A percentile compares a stretch with the other conserved stretches of the same genome.
Conservation (phyloP, 2,113 vertebrate genomes). For the Aplodontia rufa region DNA sequence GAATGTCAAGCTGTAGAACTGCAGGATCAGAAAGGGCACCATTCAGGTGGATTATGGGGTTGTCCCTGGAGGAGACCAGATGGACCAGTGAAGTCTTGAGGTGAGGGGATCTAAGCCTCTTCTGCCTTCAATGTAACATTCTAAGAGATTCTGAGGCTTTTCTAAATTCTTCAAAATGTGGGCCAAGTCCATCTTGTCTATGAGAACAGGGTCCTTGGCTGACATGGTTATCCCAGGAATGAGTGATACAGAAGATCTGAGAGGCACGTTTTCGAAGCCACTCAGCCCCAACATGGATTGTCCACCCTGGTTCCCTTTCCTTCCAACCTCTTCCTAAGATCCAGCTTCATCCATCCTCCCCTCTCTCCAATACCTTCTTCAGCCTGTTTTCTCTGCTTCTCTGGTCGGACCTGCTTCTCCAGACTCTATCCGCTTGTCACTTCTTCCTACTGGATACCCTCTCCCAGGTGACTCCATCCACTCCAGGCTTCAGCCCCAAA, state of each 20-base stretch:
- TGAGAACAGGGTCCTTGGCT: background rate
- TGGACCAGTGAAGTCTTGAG: background rate
- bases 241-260: background rate
- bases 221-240: background rate
- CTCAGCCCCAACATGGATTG: background rate
- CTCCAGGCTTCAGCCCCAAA: background rate
- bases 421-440: background rate
- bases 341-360: background rate
- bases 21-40: background rate
- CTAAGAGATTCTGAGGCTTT: slow-evolving; percentile 3
- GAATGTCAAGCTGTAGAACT: background rate
- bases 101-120: background rate
- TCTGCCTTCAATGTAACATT: background rate
- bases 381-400: background rate
- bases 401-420: background rate
- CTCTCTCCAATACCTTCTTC: background rate
- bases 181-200: background rate
- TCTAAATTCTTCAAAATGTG: background rate
- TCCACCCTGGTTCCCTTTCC: background rate
- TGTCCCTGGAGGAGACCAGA: background rate
- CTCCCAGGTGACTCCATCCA: background rate
- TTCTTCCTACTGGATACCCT: background rate
- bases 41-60: background rate
- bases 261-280: background rate
- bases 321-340: background rate